Conservation (phyloP, 1,140 invertebrate species). For the Atta cephalotes region DNA sequence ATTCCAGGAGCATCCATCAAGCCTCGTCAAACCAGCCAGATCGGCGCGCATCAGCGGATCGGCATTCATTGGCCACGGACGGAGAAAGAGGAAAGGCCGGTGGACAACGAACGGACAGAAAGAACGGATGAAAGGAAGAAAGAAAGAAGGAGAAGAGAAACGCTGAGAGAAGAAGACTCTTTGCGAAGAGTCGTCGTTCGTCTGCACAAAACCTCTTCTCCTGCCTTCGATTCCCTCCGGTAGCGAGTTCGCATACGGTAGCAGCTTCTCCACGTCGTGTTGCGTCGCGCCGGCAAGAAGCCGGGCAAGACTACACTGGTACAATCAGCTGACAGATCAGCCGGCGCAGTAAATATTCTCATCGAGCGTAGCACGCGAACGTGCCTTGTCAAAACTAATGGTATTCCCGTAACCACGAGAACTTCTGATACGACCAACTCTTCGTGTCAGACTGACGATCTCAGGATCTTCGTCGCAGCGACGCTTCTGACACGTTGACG, state of each 20-base stretch:
- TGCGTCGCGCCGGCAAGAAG: conserved; percentile 70
- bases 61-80: conserved; percentile 80
- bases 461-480: background rate
- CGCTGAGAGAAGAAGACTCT: conserved; percentile 24
- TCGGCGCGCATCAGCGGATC: conserved; percentile 84
- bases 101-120: conserved; percentile 24
- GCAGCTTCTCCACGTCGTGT: conserved; percentile 64
- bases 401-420: conserved; percentile 47
- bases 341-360: conserved; percentile 81
- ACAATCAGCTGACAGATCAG: conserved; percentile 81
- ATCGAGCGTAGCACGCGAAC: conserved; percentile 61
- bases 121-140: background rate
- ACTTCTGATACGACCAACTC: background rate
- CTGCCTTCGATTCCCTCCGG: conserved; percentile 38
- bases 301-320: conserved; percentile 59
- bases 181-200: conserved; percentile 40
- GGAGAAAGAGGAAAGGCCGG: conserved; percentile 60
- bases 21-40: conserved; percentile 84
- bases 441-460: background rate
- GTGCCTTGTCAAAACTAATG: conserved; percentile 74
- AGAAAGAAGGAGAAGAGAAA: conserved; percentile 40
- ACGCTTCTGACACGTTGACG: background rate
- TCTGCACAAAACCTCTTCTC: conserved; percentile 76
- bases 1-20: conserved; percentile 86
- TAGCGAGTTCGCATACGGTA: conserved; percentile 62